Base-by-base conservation (phyloP, 2,113 vertebrate genomes). In the Rhinolophus ferrumequinum region DNA sequence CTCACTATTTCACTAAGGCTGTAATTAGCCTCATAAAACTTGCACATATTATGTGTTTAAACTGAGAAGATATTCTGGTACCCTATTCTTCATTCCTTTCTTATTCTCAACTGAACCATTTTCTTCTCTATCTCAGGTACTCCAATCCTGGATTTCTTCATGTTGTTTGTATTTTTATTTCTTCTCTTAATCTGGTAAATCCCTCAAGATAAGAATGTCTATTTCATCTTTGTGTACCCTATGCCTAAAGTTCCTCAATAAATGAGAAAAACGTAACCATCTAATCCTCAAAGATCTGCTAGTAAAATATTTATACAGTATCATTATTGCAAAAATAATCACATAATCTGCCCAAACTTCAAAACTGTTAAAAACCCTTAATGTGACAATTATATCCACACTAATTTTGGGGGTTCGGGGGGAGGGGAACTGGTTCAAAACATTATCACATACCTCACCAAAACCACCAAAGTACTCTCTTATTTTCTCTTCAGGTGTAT, bases 401-500 rank as follows among this genome's bases (percentile, higher is more conserved):
- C 67, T 86, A 38, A 92, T 76, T 41, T 66, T 75, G 22, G 58
- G 24, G 12, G 47, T 3, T 8, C 2, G 12, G 47, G 47, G 10
- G 5, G 12, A 62, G 26, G 38, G 38, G n/a, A 90, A 89, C 38
- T 86, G 30, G 33, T 83, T 93, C 64, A 93, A 93, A 96, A 79
- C 88, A 94, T 95, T 62, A 90, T 54, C 88, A 96, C 88, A 4
- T 98, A 99, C 99, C 99, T 99, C 99, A 98, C 99, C 99, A 97
- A 99, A 99, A 94, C 98, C 99, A 98, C 99, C 98, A 96, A 99
- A 99, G 97, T 99, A 99, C 97, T 99, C 99, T 97, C 99, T 98
- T 98, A 99, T 99, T 99, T 99, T 99, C 96, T 99, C 99, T 93
- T 99, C 99, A 14, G 99, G 99, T 13, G 99, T 99, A 98, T 99